phyloP scores from a whole-genome alignment of 2,888 invertebrate genomes.

The Eilema sororculum region DNA sequence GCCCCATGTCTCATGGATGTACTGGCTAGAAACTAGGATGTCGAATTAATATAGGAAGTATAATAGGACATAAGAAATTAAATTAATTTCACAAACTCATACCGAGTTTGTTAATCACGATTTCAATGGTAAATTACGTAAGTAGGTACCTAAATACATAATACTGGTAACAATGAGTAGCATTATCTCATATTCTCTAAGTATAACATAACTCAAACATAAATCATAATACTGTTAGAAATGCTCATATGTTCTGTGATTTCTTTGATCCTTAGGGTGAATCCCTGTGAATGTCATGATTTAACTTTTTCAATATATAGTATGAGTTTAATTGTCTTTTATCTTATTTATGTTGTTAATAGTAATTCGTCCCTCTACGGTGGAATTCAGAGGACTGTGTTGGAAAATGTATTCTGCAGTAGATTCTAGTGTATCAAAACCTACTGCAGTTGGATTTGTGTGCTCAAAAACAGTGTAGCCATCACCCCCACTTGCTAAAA shows the following conservation, averaged over 20 bases:
- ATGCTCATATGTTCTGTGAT: background rate
- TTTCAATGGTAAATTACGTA: background rate
- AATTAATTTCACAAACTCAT: background rate
- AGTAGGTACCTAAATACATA: background rate
- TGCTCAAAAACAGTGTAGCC: constrained; percentile 87
- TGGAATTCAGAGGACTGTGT: constrained; percentile 88
- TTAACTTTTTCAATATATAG: background rate
- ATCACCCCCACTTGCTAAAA: constrained; percentile 91
- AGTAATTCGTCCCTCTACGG: constrained; percentile 88
- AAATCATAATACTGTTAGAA: background rate
- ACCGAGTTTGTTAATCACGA: background rate
- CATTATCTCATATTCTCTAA: background rate
- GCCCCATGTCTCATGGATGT: no score
- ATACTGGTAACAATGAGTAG: constrained; percentile 4
- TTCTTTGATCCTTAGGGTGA: background rate
- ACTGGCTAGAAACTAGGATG: no score
- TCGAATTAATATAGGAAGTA: no score
- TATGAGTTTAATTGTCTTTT: background rate
- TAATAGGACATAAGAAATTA: no score
- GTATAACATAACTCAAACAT: background rate
- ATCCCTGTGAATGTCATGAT: background rate
- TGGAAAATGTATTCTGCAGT: constrained; percentile 86
- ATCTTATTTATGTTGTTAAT: background rate
- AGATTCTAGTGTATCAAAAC: constrained; percentile 67
- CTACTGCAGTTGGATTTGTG: constrained; percentile 51